Evolutionary conservation across 2,113 vertebrate species (phyloP).

Genomic region (Notarius lentiginosus): DNA sequence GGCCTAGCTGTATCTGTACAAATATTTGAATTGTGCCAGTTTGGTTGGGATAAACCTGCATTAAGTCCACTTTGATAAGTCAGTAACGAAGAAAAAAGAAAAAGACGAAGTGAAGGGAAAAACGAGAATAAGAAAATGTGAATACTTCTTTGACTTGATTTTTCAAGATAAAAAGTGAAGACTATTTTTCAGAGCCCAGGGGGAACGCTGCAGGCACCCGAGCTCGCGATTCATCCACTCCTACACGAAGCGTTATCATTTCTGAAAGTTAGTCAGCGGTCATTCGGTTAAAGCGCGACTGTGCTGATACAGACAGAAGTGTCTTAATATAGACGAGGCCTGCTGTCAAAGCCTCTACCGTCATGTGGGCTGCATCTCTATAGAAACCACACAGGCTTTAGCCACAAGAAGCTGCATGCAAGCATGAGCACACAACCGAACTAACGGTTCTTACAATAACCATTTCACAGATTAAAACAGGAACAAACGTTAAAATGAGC

Average conservation of each 20-base stretch:
- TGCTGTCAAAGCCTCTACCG: slow-evolving; percentile 40
- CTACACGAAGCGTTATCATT: not conserved
- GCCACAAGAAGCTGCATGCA: slow-evolving; percentile 20
- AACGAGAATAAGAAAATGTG: too few relatives aligned
- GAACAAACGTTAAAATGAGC: not conserved
- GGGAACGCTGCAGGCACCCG: not conserved
- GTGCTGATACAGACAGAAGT: slow-evolving; percentile 34
- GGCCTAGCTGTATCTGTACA: too few relatives aligned
- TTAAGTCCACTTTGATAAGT: too few relatives aligned
- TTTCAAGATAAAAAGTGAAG: too few relatives aligned
- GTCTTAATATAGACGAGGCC: slow-evolving; percentile 43
- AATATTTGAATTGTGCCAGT: too few relatives aligned
- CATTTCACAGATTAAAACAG: not conserved
- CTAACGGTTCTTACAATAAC: not conserved
- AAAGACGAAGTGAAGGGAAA: too few relatives aligned
- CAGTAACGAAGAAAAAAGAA: too few relatives aligned
- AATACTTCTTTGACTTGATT: too few relatives aligned
- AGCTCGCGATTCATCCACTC: not conserved
- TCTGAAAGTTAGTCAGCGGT: not conserved
- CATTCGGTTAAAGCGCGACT: not conserved
- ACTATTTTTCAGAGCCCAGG: too few relatives aligned
- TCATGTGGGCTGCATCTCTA: slow-evolving; percentile 55
- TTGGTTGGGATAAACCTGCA: too few relatives aligned
- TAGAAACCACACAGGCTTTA: slow-evolving; percentile 50
- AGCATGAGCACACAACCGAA: not conserved